Evolutionary conservation across 2,113 vertebrate genomes (phyloP), one percentile per base, ranked within the genome.

Genomic region (Crypturellus undulatus): DNA sequence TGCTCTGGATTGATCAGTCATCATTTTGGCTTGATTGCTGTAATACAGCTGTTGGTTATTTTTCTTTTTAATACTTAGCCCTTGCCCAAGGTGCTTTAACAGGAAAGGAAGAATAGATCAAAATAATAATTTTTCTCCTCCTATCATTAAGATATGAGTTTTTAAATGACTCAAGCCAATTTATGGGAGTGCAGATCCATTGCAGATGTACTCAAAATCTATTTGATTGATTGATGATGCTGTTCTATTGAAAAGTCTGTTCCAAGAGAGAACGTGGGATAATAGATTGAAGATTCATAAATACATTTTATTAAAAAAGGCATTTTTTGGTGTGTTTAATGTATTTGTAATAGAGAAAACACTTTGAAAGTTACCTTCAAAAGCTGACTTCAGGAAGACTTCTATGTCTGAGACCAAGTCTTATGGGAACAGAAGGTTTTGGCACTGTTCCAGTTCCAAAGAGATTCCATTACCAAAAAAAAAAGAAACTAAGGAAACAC

Each of bases 81-180:
- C 76, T 96, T 93, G 84, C 36, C 81, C 75, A 87, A 79, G 81
- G 81, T 92, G 54, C 71, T 87, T 95, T 88, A 91, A 52, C 24
- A 51, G n/a, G 43, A 70, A 79, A 83, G 64, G 60, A 94, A 34
- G 45, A 85, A 45, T 86, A 96, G 79, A 94, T 93, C 60, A 94
- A 95, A 96, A 94, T 90, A 81, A 82, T 87, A 84, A 77, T 93
- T 95, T 95, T 91, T 94, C 82, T 91, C 94, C 72, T 91, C 72
- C 52, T 91, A 93, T 80, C 79, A 67, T 88, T 91, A 95, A 91
- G 91, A 88, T 88, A 93, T 30, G 52, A 68, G 82, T 81, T 95
- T 91, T 95, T 92, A 91, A 96, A 88, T 91, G 26, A 93, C 87
- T 92, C 22, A 54, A 78, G 54, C 59, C 78, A 84, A 76, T 94